phyloP scores from a whole-genome alignment of 23 tunicate genomes.

The Halocynthia roretzi region DNA sequence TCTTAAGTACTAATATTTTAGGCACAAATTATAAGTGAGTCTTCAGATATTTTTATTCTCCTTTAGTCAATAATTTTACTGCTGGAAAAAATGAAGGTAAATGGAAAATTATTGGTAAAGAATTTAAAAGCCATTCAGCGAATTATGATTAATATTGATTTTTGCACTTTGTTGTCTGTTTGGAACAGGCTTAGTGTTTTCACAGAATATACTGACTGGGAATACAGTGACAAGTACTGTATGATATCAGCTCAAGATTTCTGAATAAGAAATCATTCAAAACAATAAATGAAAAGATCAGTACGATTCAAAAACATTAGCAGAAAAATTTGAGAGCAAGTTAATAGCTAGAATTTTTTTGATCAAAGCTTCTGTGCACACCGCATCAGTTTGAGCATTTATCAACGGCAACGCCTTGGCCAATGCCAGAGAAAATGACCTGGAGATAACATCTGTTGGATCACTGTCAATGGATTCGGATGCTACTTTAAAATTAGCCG shows the following conservation, averaged over 20 bases:
- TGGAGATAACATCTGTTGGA: neutral
- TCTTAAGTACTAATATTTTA: no score
- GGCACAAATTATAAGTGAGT: no score
- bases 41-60: no score
- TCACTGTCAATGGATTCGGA: neutral
- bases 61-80: no score
- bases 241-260: neutral
- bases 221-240: neutral
- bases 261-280: neutral
- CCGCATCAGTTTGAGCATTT: conserved; percentile 26
- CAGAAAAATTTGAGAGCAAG: conserved; percentile 24
- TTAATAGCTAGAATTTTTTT: conserved; percentile 17
- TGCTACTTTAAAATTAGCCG: neutral
- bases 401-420: conserved; percentile 66
- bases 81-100: no score
- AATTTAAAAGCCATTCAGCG: no score
- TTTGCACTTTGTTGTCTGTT: no score
- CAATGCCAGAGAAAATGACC: conserved; percentile 27
- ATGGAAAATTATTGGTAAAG: no score
- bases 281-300: neutral
- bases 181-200: no score
- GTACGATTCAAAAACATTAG: conserved; percentile 46
- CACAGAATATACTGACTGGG: no score
- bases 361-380: conserved; percentile 32
- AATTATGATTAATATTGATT: no score